Evolutionary conservation across 2,797 vertebrate genomes (phyloP), one percentile per base, ranked within the genome.

Genomic region (Hyperoplus immaculatus): DNA sequence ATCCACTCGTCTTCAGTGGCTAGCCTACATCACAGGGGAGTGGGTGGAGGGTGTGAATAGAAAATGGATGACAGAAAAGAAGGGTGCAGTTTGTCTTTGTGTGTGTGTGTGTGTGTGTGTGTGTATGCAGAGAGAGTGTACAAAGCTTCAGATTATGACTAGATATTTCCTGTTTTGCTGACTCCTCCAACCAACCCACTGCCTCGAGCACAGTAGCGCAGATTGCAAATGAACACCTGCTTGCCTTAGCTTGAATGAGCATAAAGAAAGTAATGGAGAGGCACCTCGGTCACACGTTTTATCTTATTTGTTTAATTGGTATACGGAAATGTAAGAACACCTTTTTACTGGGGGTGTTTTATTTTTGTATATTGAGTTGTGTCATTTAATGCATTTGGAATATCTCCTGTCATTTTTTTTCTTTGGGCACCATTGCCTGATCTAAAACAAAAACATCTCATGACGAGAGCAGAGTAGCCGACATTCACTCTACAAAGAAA

Each of bases 1-100:
- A 81, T 81, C 78, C 77, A 21, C 68, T 80, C 69, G 63, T 84
- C 72, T 78, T 69, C 63, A 57, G n/a, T 45, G 13, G 15, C 29
- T 29, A 29, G 29, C 39, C 6, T 9, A 57, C 69, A 63, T 78
- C 53, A 68, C 16, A 53, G 46, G n/a, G 29, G 42, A 73, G 77
- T 62, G 66, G 65, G 77, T 41, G 81, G 68, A 58, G 54, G 70
- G 57, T 39, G 8, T 14, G 65, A 62, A 77, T 58, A 59, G 67
- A 76, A 58, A 50, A 16, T 29, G 42, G 61, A 73, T 39, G 73
- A 71, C 47, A 68, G 53, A 80, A 59, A 76, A 69, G 75, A 46
- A 75, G 36, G 41, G 29, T 51, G 56, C 29, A 29, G 29, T 3
- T 29, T 29, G 29, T 29, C 29, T 29, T 29, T 29, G 14, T 45